A percentile compares a stretch with the other conserved stretches of the same genome.
phyloP scores from a whole-genome alignment of 2,888 invertebrate species.

The Acanthosepion esculentum region DNA sequence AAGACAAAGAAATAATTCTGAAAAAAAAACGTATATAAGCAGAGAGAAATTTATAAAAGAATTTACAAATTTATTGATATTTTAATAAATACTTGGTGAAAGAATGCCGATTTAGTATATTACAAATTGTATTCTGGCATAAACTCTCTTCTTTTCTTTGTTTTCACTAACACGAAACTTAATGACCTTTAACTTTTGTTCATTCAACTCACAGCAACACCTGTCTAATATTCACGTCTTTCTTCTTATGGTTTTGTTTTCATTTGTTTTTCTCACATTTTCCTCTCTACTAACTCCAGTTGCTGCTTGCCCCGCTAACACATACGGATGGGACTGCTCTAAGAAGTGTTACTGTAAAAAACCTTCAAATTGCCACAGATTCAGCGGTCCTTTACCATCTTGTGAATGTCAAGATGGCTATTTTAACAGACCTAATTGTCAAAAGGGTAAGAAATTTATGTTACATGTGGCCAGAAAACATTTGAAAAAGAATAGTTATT shows the following conservation, averaged over 20 bases:
- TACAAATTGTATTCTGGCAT: too few species aligned
- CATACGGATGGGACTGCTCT: constrained; percentile 68
- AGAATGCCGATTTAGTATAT: too few species aligned
- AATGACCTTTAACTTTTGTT: background rate
- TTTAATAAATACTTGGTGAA: too few species aligned
- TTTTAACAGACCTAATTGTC: constrained; percentile 67
- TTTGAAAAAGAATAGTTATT: background rate
- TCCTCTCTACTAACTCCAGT: constrained; percentile 54
- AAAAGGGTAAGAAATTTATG: constrained; percentile 61
- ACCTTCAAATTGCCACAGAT: constrained; percentile 64
- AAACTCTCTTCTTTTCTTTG: background rate
- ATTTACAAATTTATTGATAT: too few species aligned
- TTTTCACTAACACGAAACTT: background rate
- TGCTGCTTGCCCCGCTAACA: constrained; percentile 61
- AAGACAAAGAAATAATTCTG: too few species aligned
- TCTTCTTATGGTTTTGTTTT: background rate
- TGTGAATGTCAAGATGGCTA: constrained; percentile 66
- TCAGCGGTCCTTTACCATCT: constrained; percentile 62
- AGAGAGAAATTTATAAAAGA: too few species aligned
- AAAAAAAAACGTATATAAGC: too few species aligned
- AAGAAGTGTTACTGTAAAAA: constrained; percentile 65
- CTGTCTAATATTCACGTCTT: background rate
- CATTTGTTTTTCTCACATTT: background rate
- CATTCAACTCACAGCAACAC: background rate
- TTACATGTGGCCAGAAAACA: background rate